Base-by-base conservation (phyloP, 2,113 vertebrate genomes). In the Pterocles orientalis region DNA sequence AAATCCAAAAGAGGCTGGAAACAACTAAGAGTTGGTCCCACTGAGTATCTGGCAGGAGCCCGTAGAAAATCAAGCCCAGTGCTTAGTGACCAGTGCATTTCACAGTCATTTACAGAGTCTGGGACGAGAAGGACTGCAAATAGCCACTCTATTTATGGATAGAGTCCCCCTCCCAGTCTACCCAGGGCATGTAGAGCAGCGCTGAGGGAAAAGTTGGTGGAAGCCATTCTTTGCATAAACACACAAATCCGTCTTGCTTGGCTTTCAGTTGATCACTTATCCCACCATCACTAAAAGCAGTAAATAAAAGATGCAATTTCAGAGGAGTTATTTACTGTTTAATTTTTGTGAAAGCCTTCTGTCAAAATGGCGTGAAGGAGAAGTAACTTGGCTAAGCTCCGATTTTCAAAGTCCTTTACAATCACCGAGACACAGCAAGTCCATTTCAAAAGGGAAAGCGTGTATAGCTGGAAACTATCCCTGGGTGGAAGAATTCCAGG, bases 271-370 rank as follows among this genome's bases (percentile, higher is more conserved):
- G 29, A 61, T 75, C n/a, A 1, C 73, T 93, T 88, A 86, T 29
- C 91, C 86, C 86, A 71, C 81, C 77, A 21, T 51, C 76, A 7
- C 82, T 50, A 60, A 88, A 75, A 93, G 72, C 82, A 78, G 90
- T 71, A 93, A 94, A 90, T 78, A 88, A 33, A 84, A 94, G 88
- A 93, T 68, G 69, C 64, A 90, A 47, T 93, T 94, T 89, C 88
- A 72, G 69, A 91, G 81, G 85, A 93, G 77, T 93, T 95, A 93
- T 90, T 91, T 91, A 89, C 83, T 92, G 91, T 82, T 95, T 82
- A 76, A 92, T 94, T 96, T 94, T 72, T 94, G 84, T 93, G 91
- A 87, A 96, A 94, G 83, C 94, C 88, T 94, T 91, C 95, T 96
- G 94, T 87, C 91, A 91, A 79, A 95, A 85, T 89, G 94, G 92